Evolutionary conservation across 2,113 vertebrate genomes (phyloP), one percentile per base, ranked within the genome.

Genomic region (Maccullochella peelii): DNA sequence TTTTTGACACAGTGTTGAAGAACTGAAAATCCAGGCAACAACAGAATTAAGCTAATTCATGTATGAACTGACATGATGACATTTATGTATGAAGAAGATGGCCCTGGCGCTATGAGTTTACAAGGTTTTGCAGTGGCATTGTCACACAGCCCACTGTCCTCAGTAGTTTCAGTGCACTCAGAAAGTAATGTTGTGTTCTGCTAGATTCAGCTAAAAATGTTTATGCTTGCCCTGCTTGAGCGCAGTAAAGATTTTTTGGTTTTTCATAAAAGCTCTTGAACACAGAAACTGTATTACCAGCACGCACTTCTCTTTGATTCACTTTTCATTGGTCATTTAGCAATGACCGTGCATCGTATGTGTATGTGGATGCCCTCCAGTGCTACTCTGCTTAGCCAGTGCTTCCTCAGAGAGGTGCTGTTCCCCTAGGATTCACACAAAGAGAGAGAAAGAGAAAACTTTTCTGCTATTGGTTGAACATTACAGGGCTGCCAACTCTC

Each of bases 401-500:
- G 58, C 78, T 72, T 72, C 69, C 70, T 84, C 74, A 54, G 25
- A 82, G 74, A 76, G 61, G 66, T 58, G 74, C 57, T 61, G 57
- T 77, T 79, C 74, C 61, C 77, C 40, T 2, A 59, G 71, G 84
- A 88, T 83, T 83, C 65, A 52, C 66, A 84, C 68, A 74, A 83
- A 86, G 20, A 75, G 33, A 73, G 40, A 78, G 21, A 80, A 33
- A 57, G 16, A 67, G 40, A 79, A 76, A 84, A 77, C 55, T 69
- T 76, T 77, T 52, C 68, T 76, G 59, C 83, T 62, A 54, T 71
- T 82, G 79, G 84, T 77, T 90, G 88, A 88, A 85, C 83, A 83
- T 77, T 68, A 88, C 86, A 88, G 49, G 66, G 70, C 80, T 90
- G 79, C 88, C 85, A 88, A 71, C 79, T 86, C 83, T 86, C 85